Evolutionary conservation across 2,113 vertebrate genomes (phyloP), one percentile per base, ranked within the genome.

Genomic region (Catagonus wagneri): DNA sequence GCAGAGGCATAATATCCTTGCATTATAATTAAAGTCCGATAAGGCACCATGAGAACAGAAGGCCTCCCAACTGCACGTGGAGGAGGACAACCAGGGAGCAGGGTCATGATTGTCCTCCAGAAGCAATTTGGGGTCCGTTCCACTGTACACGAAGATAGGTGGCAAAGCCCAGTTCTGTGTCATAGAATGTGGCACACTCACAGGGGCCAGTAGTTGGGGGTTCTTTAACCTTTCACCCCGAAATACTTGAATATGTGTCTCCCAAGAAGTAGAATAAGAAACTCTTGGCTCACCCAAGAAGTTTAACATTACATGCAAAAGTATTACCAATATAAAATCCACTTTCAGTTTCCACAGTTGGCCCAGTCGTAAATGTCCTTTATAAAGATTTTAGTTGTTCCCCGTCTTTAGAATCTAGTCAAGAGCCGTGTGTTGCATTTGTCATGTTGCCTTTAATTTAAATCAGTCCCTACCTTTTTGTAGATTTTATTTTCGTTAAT

Each of bases 191-290:
- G 34, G 29, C 12, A 0, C 10, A 22, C 44, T 74, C 44, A 60
- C 74, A 32, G 2, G 39, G 32, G 22, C 65, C 58, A 74, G 11
- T 50, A 90, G 61, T 63, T n/a, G 58, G 2, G 12, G 14, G 14
- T 0, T 84, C 84, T 90, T 32, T 32, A 17, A 89, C 5, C 58
- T 11, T 44, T 94, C 2, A 65, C 20, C 27, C 29, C 54, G 83
- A 92, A 71, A 32, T 81, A 75, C 34, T 56, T 87, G 20, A 89
- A 32, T 60, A 54, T 29, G 2, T 94, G 20, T 36, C 58, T 83
- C 15, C 56, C 75, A 68, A 95, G n/a, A 86, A 39, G 25, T 84
- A 56, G 76, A 93, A 44, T 20, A 93, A 54, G 61, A 80, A 90
- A 76, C 39, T 8, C 0, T 74, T 78, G n/a, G 7, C 71, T 90